These are phyloP conservation scores for Orthonyx spaldingii DNA, from an alignment of 2,113 vertebrate species.

Conservation along the genomic window DNA sequence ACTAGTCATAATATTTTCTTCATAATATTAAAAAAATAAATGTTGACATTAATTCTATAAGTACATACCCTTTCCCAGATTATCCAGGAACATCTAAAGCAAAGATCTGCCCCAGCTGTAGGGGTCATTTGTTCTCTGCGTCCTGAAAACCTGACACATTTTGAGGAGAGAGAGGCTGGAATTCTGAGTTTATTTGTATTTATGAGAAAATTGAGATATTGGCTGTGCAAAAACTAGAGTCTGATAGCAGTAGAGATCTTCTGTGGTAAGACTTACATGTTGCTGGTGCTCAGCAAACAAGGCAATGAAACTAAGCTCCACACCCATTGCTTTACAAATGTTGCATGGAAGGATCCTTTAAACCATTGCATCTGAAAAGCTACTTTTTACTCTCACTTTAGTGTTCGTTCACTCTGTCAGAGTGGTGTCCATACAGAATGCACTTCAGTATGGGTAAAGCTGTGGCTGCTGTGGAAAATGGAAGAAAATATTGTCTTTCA, in stretches of 20 bases:
- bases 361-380: neutral
- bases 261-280: neutral
- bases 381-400: neutral
- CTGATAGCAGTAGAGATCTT: neutral
- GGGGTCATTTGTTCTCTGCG: neutral
- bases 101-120: neutral
- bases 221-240: neutral
- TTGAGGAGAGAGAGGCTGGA: neutral
- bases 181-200: neutral
- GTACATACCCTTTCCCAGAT: neutral
- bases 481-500: neutral
- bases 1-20: neutral
- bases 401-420: neutral
- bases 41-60: neutral
- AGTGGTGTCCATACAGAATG: neutral
- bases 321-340: neutral
- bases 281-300: neutral
- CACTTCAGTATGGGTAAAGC: neutral
- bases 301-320: neutral
- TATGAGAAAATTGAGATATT: neutral
- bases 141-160: neutral
- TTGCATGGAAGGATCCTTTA: neutral
- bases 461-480: neutral
- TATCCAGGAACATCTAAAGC: neutral
- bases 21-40: neutral